Base-by-base conservation (phyloP, 2,797 vertebrate genomes). In the Takifugu ocellatus region DNA sequence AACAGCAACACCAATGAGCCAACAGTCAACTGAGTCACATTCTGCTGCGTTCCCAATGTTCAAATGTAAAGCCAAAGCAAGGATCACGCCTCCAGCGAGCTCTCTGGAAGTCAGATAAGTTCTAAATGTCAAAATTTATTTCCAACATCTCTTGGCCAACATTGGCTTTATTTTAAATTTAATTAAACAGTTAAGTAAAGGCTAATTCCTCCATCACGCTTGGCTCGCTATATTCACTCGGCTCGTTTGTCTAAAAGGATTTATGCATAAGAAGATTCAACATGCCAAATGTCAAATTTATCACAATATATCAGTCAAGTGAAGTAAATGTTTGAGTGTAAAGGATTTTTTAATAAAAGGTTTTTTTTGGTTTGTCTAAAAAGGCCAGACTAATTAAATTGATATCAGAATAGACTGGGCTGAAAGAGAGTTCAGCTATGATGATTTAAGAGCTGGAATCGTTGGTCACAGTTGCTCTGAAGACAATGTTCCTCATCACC, bases 11-110 rank as follows among this genome's bases (percentile, higher is more conserved):
- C 31, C 54, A 55, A 45, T 49, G 31, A 62, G 56, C 27, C 70
- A 51, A 76, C 61, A 68, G 55, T 72, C 56, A 61, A 54, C n/a
- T 46, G n/a, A 50, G 39, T 63, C 49, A 64, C 60, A 67, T 70
- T 54, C 59, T 52, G 57, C 54, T 59, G 43, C 27, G 42, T 17
- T 49, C 53, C 67, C 50, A 43, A 7, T 27, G 46, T 59, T 52
- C 36, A 44, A 39, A 49, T 21, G 31, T 45, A 33, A 60, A 26
- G 56, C 25, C 49, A 11, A 44, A 57, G 54, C 31, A 25, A 56
- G 36, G 21, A 50, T 39, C 42, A 25, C 21, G 45, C 52, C 56
- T 53, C 44, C 14, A 52, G 44, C 47, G 48, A 72, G 59, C 25
- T 21, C 48, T 66, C 56, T 44, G 42, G 36, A 72, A 54, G 47